A percentile compares a stretch with the other conserved stretches of the same genome.
These are phyloP conservation scores for Agapostemon virescens DNA, from an alignment of 2,888 invertebrate species.

Conservation along the genomic window DNA sequence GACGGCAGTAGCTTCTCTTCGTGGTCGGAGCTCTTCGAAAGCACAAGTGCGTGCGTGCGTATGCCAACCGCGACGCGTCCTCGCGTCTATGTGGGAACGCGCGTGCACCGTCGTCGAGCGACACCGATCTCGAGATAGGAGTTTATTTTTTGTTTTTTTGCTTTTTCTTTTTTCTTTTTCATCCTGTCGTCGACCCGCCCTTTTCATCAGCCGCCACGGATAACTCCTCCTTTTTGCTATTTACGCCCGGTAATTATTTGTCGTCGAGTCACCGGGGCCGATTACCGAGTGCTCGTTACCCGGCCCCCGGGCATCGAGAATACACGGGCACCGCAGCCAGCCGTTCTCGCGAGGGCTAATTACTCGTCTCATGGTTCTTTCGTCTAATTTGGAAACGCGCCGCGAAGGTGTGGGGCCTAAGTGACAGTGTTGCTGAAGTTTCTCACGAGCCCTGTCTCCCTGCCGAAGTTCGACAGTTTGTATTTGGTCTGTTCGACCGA, in stretches of 20 bases:
- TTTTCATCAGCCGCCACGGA: conserved; percentile 41
- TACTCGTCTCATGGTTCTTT: conserved; percentile 19
- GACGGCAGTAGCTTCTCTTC: conserved; percentile 53
- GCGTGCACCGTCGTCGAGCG: background rate
- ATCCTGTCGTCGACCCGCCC: conserved; percentile 21
- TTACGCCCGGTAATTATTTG: conserved; percentile 55
- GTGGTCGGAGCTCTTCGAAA: conserved; percentile 26
- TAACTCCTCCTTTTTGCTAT: conserved; percentile 36
- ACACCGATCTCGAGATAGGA: conserved; percentile 16
- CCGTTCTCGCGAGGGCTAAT: conserved; percentile 31
- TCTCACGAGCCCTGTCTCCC: background rate
- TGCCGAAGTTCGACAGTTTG: background rate
- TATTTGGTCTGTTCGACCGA: background rate
- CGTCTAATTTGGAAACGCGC: conserved; percentile 13
- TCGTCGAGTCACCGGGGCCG: conserved; percentile 28
- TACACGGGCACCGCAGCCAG: background rate
- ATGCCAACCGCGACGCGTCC: background rate
- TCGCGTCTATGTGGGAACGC: background rate
- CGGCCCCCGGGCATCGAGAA: conserved; percentile 10
- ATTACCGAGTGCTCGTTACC: conserved; percentile 47
- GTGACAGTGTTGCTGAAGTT: background rate
- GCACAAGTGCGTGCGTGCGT: conserved; percentile 16
- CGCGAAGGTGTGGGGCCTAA: background rate
- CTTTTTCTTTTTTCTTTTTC: too few species aligned
- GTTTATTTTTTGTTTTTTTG: conserved; percentile 31